A percentile compares a stretch with the other conserved stretches of the same genome.
Evolutionary conservation across 2,888 invertebrate species (phyloP).

Genomic region (Galerucella calmariensis): DNA sequence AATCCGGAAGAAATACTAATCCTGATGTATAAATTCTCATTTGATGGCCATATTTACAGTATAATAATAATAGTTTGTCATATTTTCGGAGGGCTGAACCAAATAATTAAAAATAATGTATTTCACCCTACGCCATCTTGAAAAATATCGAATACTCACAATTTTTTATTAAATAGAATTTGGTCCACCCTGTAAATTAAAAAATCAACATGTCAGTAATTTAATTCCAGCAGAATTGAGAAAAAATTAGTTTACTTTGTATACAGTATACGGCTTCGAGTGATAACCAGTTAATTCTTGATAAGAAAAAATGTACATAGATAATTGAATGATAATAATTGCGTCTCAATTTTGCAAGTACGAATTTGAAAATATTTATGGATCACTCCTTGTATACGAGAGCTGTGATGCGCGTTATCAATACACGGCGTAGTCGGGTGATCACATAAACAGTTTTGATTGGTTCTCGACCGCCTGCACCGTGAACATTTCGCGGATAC

Average conservation of each 20-base stretch:
- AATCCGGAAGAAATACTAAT: too few species aligned
- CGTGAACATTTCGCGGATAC: conserved; percentile 42
- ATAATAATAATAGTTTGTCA: too few species aligned
- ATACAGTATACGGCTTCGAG: background rate
- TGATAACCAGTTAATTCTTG: background rate
- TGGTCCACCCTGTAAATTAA: background rate
- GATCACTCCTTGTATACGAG: conserved; percentile 8
- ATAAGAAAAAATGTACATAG: background rate
- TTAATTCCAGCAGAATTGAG: background rate
- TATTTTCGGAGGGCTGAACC: too few species aligned
- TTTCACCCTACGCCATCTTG: too few species aligned
- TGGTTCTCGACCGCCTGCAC: conserved; percentile 37
- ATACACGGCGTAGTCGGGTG: conserved; percentile 35
- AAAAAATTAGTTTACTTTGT: background rate
- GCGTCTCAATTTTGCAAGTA: conserved; percentile 2
- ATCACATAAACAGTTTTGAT: conserved; percentile 43
- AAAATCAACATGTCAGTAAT: background rate
- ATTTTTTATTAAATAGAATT: too few species aligned
- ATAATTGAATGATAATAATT: background rate
- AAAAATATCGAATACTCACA: too few species aligned
- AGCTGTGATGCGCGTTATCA: conserved; percentile 24
- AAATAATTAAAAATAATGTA: too few species aligned
- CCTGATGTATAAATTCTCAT: too few species aligned
- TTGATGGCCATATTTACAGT: too few species aligned
- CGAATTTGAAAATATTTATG: background rate